Conservation (phyloP, 1,140 invertebrate species). For the Oryctes rhinoceros region DNA sequence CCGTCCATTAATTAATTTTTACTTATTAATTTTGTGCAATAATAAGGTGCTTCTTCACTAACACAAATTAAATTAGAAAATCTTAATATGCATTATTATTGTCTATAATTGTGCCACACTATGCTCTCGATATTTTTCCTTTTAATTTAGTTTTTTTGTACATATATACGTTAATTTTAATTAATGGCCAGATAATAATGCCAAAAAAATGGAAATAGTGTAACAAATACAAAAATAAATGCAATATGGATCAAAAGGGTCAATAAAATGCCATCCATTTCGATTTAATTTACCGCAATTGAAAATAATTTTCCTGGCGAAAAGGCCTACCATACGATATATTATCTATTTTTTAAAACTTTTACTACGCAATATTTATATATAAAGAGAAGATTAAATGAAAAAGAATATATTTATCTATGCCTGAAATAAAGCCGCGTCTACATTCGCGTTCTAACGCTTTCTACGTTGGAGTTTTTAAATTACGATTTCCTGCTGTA, state of each 20-base stretch:
- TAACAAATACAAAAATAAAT: neutral
- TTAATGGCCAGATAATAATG: slow-evolving; percentile 10
- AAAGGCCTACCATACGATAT: slow-evolving; percentile 2
- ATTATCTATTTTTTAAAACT: slow-evolving; percentile 25
- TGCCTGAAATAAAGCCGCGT: neutral
- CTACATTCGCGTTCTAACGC: too few relatives aligned
- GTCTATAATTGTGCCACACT: neutral
- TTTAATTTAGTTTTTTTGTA: neutral
- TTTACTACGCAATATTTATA: slow-evolving; percentile 21
- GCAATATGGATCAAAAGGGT: too few relatives aligned
- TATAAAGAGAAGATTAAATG: neutral
- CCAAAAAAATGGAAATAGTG: neutral
- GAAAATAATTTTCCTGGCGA: neutral
- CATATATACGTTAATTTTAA: neutral
- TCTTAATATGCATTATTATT: neutral
- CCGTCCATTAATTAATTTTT: neutral
- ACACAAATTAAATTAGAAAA: neutral
- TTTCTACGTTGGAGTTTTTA: neutral
- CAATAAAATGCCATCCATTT: neutral
- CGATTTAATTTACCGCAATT: neutral
- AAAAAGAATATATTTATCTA: slow-evolving; percentile 6
- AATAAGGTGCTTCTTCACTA: slow-evolving; percentile 20
- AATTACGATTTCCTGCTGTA: neutral
- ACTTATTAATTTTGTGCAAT: neutral
- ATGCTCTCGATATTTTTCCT: too few relatives aligned